Conservation (phyloP, 2,113 vertebrate genomes). For the Zeus faber region DNA sequence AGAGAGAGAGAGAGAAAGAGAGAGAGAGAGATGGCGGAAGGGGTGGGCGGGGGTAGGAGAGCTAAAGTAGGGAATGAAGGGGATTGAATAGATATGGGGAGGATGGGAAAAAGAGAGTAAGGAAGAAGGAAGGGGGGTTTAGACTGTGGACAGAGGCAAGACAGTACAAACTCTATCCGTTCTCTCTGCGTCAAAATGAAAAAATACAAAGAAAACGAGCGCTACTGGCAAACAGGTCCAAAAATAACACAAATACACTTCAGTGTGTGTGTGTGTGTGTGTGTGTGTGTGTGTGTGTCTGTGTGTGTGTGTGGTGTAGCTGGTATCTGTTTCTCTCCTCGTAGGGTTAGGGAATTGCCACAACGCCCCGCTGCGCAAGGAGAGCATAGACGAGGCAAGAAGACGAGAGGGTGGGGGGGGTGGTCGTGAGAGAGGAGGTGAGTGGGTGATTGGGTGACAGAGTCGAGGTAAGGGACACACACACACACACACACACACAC, state of each 20-base stretch:
- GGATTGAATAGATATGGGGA: too few relatives aligned
- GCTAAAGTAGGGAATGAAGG: too few relatives aligned
- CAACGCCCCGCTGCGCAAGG: constrained; percentile 10
- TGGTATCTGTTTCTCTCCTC: constrained; percentile 17
- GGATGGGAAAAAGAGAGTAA: not conserved
- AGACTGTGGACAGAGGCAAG: not conserved
- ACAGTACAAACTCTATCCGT: too few relatives aligned
- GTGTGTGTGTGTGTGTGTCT: not conserved
- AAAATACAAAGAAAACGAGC: too few relatives aligned
- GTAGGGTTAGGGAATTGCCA: constrained; percentile 27
- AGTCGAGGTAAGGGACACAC: not conserved
- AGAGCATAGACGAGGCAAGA: constrained; percentile 8
- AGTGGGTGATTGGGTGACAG: not conserved
- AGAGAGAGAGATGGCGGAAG: not conserved
- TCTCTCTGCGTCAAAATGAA: too few relatives aligned
- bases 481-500: not conserved
- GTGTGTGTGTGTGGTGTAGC: not conserved
- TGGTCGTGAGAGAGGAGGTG: not conserved
- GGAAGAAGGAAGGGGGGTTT: too few relatives aligned
- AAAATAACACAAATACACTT: constrained; percentile 7
- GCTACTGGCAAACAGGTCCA: constrained; percentile 12
- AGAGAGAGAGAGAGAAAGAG: not conserved
- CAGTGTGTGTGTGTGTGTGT: constrained; percentile 1
- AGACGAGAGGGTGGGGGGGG: constrained; percentile 7
- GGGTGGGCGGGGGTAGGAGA: too few relatives aligned